Base-by-base conservation (phyloP, 2,888 invertebrate genomes). In the Osedax frankpressi region DNA sequence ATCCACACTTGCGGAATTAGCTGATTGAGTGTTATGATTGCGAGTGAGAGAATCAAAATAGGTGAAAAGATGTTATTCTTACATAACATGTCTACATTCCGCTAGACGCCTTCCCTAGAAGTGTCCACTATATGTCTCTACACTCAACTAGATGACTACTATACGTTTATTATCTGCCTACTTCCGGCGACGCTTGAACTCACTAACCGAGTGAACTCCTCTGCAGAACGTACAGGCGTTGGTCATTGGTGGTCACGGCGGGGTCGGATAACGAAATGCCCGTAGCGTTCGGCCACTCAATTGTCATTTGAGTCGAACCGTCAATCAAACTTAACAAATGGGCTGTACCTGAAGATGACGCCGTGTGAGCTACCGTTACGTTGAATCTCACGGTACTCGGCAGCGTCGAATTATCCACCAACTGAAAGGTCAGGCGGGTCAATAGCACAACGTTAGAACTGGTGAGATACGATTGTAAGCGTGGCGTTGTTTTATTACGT, bases 341-440 rank as follows among this genome's bases (percentile, higher is more conserved):
- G 6, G 72, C 73, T 1, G 25, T 28, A 24, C 28, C 67, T 14
- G 6, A 62, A 14, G 72, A 68, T 28, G 2, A 14, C 3, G 44
- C 0, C 11, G 70, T 65, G 25, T 75, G 73, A 3, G 25, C 19
- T n/a, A 75, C 67, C 14, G 14, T 30, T 3, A 28, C 19, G 1
- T 28, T 75, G 60, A 75, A 59, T 14, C 69, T 69, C 3, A 75
- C 71, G 2, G 25, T 30, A 30, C 65, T 75, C 25, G 75, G 75
- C n/a, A 72, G 11, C 3, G 69, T 28, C 3, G 24, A 26, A 63
- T 30, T 71, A 68, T 75, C 74, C 25, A 71, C 29, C 24, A 75
- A 62, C 74, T 74, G 30, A 2, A 3, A 28, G 3, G 44, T 6
- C 11, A 19, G 44, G 44, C 11, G 44, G 6, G 44, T n/a, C n/a